These are phyloP conservation scores for Dicentrarchus labrax DNA, from an alignment of 2,113 vertebrate species.

Conservation along the genomic window DNA sequence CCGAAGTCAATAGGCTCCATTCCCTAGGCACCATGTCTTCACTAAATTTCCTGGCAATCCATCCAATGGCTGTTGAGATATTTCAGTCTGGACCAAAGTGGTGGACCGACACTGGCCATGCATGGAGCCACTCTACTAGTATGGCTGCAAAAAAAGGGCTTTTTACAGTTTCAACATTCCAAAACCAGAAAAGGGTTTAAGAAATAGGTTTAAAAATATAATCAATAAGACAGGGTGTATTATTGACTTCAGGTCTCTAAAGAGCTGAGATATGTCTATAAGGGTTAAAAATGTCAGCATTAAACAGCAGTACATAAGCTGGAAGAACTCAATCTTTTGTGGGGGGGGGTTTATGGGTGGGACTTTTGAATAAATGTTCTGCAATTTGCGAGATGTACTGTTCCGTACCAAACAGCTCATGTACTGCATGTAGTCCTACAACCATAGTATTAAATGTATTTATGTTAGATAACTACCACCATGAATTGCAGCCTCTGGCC, in stretches of 20 bases:
- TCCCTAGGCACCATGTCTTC: too few relatives aligned
- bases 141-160: neutral
- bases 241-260: neutral
- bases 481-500: conserved; percentile 19
- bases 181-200: neutral
- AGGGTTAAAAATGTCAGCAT: neutral
- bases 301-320: neutral
- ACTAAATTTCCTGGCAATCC: too few relatives aligned
- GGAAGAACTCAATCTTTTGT: neutral
- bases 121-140: too few relatives aligned
- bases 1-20: too few relatives aligned
- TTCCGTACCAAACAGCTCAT: neutral
- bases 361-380: neutral
- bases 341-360: too few relatives aligned
- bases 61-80: too few relatives aligned
- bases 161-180: neutral
- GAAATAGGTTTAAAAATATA: neutral
- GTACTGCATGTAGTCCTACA: neutral
- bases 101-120: too few relatives aligned
- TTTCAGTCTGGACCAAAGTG: too few relatives aligned
- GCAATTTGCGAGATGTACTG: neutral
- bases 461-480: conserved; percentile 30
- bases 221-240: neutral
- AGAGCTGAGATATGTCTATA: neutral
- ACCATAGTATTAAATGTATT: neutral